Conservation (phyloP, 2,113 vertebrate genomes). For the Laticauda colubrina region DNA sequence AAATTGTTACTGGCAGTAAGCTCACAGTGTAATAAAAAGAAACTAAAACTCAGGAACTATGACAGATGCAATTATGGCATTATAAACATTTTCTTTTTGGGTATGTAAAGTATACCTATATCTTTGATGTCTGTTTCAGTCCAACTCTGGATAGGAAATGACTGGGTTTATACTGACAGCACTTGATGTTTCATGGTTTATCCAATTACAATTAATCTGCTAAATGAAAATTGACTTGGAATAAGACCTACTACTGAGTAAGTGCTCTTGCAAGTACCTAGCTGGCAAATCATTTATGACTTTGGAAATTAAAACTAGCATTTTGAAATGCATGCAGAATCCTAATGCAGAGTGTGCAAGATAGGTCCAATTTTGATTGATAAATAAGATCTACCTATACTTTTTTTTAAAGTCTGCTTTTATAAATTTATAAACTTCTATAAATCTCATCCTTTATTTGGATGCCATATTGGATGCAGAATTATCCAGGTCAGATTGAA, state of each 20-base stretch:
- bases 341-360: background rate
- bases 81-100: background rate
- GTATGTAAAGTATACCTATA: background rate
- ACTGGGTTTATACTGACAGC: background rate
- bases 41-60: background rate
- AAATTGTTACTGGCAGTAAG: constrained; percentile 7
- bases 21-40: background rate
- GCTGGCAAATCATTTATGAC: background rate
- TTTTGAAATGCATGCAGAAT: background rate
- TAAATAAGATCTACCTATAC: background rate
- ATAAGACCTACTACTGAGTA: background rate
- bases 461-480: background rate
- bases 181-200: background rate
- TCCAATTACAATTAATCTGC: background rate
- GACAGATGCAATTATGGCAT: background rate
- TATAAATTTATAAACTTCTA: background rate
- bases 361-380: background rate
- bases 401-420: background rate
- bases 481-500: background rate
- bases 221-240: background rate
- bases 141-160: background rate
- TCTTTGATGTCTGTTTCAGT: background rate
- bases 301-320: background rate
- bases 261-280: background rate
- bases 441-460: background rate